These are phyloP conservation scores for Drosophila biarmipes DNA, from an alignment of 1,140 invertebrate genomes.

Conservation along the genomic window DNA sequence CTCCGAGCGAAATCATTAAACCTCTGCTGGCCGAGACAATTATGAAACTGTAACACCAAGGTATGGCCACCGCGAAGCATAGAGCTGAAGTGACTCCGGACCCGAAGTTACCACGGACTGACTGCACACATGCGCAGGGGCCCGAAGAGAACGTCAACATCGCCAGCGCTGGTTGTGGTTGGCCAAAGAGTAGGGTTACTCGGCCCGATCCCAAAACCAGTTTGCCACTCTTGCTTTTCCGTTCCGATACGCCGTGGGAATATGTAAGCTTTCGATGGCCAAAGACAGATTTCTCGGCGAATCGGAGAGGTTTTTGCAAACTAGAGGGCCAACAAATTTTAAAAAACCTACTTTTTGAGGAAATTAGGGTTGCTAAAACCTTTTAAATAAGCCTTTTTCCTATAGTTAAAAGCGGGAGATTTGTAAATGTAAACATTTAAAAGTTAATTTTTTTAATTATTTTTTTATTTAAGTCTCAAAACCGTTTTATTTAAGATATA, in stretches of 20 bases:
- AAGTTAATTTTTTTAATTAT: too few relatives aligned
- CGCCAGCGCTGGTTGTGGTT: constrained; percentile 36
- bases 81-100: constrained; percentile 20
- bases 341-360: background rate
- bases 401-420: too few relatives aligned
- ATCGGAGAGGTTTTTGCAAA: background rate
- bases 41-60: constrained; percentile 48
- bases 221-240: constrained; percentile 48
- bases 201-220: constrained; percentile 35
- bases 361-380: background rate
- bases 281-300: constrained; percentile 8
- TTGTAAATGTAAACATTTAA: too few relatives aligned
- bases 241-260: constrained; percentile 38
- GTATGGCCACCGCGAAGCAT: constrained; percentile 52
- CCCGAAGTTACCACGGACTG: constrained; percentile 44
- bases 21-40: constrained; percentile 34
- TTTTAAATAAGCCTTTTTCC: too few relatives aligned
- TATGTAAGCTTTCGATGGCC: constrained; percentile 19
- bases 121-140: constrained; percentile 50
- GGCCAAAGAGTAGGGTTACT: constrained; percentile 46
- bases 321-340: background rate
- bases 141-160: constrained; percentile 58
- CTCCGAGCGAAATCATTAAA: constrained; percentile 42
- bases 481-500: too few relatives aligned
- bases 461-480: too few relatives aligned